Evolutionary conservation across 2,888 invertebrate species (phyloP).

Genomic region (Troilus luridus): DNA sequence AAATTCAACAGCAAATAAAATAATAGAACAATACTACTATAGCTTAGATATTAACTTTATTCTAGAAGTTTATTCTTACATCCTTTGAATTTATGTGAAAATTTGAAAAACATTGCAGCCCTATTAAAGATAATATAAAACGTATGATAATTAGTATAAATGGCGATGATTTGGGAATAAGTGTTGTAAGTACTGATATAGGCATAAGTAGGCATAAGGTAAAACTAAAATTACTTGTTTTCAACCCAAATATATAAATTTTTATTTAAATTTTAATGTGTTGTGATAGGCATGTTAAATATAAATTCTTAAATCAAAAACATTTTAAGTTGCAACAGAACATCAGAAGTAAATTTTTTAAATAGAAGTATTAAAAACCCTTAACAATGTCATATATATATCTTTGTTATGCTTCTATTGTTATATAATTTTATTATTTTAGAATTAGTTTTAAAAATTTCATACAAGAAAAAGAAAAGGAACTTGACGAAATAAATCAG

Average conservation of each 20-base stretch:
- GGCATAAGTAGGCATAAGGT: no score
- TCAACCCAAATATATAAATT: background rate
- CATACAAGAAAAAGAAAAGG: background rate
- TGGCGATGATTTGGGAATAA: no score
- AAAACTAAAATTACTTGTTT: no score
- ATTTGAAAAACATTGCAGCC: no score
- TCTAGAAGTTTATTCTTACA: no score
- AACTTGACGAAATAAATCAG: background rate
- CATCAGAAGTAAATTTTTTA: background rate
- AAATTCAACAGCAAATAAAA: no score
- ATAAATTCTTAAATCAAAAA: background rate
- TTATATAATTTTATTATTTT: background rate
- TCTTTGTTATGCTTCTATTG: background rate
- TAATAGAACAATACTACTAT: no score
- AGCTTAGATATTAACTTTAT: no score
- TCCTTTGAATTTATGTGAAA: no score
- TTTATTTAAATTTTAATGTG: background rate
- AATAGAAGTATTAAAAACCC: background rate
- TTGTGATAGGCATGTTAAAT: background rate
- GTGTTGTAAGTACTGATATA: no score
- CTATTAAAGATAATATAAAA: no score
- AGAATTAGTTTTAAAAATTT: conserved; percentile 4
- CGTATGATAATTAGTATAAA: no score
- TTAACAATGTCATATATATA: background rate
- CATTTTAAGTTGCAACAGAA: background rate